phyloP scores from a whole-genome alignment of 1,140 invertebrate genomes.

The Anoplophora glabripennis region DNA sequence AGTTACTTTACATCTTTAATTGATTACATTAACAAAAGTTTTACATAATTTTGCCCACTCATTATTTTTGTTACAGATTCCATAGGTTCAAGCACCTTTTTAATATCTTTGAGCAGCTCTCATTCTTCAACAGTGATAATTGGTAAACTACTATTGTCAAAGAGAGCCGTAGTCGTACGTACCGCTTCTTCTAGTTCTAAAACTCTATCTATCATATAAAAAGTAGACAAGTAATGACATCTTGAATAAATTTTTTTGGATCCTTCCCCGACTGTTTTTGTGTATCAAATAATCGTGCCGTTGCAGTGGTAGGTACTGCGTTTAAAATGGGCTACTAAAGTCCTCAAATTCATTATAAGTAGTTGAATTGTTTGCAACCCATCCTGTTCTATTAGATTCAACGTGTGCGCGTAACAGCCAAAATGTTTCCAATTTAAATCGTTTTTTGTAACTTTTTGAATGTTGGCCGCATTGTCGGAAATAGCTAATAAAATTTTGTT shows the following conservation, averaged over 20 bases:
- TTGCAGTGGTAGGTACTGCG: not conserved
- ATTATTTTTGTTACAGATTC: slow-evolving; percentile 17
- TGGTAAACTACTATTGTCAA: not conserved
- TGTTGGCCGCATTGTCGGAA: slow-evolving; percentile 35
- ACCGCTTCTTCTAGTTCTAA: slow-evolving; percentile 27
- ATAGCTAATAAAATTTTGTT: slow-evolving; percentile 25
- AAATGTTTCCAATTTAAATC: slow-evolving; percentile 25
- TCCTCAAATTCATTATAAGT: not conserved
- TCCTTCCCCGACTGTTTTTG: slow-evolving; percentile 4
- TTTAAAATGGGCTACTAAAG: slow-evolving; percentile 13
- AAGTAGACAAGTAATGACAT: slow-evolving; percentile 32
- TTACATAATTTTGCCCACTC: slow-evolving; percentile 8
- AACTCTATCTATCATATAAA: slow-evolving; percentile 41
- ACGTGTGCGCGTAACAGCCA: slow-evolving; percentile 28
- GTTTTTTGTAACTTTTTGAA: slow-evolving; percentile 20
- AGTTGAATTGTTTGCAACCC: slow-evolving; percentile 12
- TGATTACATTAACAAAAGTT: too few species aligned
- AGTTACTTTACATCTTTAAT: too few species aligned
- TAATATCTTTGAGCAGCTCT: slow-evolving; percentile 1
- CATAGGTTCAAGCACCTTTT: slow-evolving; percentile 2
- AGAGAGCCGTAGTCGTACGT: slow-evolving; percentile 5
- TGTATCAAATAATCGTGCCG: not conserved
- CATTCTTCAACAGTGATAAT: slow-evolving; percentile 16
- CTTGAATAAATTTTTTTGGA: slow-evolving; percentile 13
- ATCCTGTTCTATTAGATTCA: slow-evolving; percentile 23